Conservation (phyloP, 1,140 invertebrate genomes). For the Idris sp. region DNA sequence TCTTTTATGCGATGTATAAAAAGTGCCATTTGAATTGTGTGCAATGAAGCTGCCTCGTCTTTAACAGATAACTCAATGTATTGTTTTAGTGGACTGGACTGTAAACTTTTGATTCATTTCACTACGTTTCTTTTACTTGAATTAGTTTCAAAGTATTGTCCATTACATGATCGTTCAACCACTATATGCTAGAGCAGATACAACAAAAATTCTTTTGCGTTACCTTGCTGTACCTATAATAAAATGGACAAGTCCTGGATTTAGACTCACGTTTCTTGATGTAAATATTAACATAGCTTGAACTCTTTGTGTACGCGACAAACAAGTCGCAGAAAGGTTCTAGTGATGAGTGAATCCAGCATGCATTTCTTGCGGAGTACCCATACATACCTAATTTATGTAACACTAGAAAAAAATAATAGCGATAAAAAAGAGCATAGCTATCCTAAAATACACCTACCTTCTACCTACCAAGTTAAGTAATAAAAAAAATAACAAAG, state of each 20-base stretch:
- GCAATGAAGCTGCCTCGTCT: slow-evolving; percentile 60
- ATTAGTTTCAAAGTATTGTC: no score
- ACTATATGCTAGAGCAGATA: no score
- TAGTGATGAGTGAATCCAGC: slow-evolving; percentile 38
- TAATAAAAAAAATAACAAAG: slow-evolving; percentile 73
- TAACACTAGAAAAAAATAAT: slow-evolving; percentile 75
- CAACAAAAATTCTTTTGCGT: slow-evolving; percentile 57
- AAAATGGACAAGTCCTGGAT: slow-evolving; percentile 69
- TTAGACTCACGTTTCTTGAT: slow-evolving; percentile 73
- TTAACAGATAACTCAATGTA: slow-evolving; percentile 27
- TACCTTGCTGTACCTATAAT: slow-evolving; percentile 70
- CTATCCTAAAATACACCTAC: slow-evolving; percentile 77
- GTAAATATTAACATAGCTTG: slow-evolving; percentile 78
- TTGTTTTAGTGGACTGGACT: slow-evolving; percentile 37
- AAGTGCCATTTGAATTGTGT: slow-evolving; percentile 62
- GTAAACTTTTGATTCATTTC: no score
- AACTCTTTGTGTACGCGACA: slow-evolving; percentile 55
- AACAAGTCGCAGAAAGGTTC: slow-evolving; percentile 52
- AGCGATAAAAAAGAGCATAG: slow-evolving; percentile 73
- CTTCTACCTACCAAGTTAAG: slow-evolving; percentile 69
- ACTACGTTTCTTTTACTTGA: no score
- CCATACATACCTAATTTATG: slow-evolving; percentile 76
- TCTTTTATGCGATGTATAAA: slow-evolving; percentile 25
- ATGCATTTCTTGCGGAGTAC: slow-evolving; percentile 58
- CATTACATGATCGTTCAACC: no score